A percentile compares a stretch with the other conserved stretches of the same genome.
Conservation (phyloP, 1,140 invertebrate species). For the Eumeta japonica region DNA sequence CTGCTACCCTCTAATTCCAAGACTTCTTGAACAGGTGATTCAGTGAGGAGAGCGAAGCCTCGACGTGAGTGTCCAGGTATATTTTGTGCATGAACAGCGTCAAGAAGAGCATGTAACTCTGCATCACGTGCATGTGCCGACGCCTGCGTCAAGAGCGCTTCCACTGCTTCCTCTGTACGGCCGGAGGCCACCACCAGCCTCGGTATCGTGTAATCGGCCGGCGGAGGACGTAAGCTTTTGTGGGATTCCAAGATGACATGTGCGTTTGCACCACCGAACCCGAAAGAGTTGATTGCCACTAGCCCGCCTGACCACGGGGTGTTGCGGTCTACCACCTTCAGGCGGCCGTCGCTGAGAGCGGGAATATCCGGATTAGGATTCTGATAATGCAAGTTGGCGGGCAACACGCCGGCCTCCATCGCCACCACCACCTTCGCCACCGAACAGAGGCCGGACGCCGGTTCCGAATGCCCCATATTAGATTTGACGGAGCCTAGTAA, state of each 20-base stretch:
- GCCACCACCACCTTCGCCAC: constrained; percentile 88
- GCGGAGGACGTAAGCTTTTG: constrained; percentile 50
- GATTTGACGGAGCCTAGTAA: constrained; percentile 95
- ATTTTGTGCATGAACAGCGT: constrained; percentile 69
- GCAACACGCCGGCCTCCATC: constrained; percentile 85
- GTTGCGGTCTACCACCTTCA: constrained; percentile 82
- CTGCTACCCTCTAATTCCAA: constrained; percentile 17
- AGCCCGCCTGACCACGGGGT: constrained; percentile 82
- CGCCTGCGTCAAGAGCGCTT: constrained; percentile 66
- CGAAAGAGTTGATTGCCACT: constrained; percentile 91
- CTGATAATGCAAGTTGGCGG: constrained; percentile 87
- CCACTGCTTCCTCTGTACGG: constrained; percentile 79
- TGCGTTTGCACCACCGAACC: constrained; percentile 96
- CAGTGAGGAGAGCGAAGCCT: constrained; percentile 74
- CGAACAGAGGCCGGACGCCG: constrained; percentile 87
- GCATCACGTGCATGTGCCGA: constrained; percentile 64
- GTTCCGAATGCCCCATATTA: constrained; percentile 97
- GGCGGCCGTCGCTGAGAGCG: constrained; percentile 78
- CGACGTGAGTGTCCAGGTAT: constrained; percentile 72
- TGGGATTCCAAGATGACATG: constrained; percentile 80
- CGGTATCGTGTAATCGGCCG: constrained; percentile 53
- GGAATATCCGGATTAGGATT: constrained; percentile 87
- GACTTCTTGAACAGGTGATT: constrained; percentile 24
- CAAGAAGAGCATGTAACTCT: constrained; percentile 75
- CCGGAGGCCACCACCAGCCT: constrained; percentile 79